Conservation (phyloP, 2,113 vertebrate genomes). For the Octodon degus region DNA sequence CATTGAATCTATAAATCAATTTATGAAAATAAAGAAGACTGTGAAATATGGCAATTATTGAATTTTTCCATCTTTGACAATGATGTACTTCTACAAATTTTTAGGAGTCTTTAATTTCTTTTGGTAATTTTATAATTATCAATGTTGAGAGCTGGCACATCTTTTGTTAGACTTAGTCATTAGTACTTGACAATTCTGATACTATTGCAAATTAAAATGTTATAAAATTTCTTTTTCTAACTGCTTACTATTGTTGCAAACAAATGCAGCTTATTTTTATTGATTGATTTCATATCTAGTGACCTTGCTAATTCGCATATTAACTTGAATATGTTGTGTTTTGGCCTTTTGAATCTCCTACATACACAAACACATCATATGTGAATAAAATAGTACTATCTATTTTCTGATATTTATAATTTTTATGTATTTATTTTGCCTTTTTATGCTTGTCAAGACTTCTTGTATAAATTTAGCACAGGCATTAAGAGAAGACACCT, state of each 20-base stretch:
- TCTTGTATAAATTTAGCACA: constrained; percentile 3
- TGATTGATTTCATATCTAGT: background rate
- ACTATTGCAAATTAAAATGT: background rate
- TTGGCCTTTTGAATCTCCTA: background rate
- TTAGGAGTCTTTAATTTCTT: background rate
- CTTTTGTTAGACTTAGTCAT: background rate
- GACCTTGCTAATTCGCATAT: background rate
- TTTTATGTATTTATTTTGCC: constrained; percentile 47
- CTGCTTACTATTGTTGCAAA: background rate
- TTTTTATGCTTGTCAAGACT: background rate
- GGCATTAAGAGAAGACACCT: constrained; percentile 8
- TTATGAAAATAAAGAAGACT: background rate
- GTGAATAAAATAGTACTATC: background rate
- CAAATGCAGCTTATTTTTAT: background rate
- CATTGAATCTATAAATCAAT: background rate
- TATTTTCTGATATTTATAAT: constrained; percentile 47
- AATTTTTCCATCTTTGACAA: background rate
- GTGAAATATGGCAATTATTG: background rate
- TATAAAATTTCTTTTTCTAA: background rate
- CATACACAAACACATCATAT: background rate
- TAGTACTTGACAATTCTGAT: background rate
- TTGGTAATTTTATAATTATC: background rate
- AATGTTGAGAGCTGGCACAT: background rate
- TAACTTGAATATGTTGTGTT: constrained; percentile 6
- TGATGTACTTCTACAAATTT: background rate